A percentile compares a stretch with the other conserved stretches of the same genome.
Evolutionary conservation across 2,797 vertebrate species (phyloP).

Genomic region (Caiman crocodilus): DNA sequence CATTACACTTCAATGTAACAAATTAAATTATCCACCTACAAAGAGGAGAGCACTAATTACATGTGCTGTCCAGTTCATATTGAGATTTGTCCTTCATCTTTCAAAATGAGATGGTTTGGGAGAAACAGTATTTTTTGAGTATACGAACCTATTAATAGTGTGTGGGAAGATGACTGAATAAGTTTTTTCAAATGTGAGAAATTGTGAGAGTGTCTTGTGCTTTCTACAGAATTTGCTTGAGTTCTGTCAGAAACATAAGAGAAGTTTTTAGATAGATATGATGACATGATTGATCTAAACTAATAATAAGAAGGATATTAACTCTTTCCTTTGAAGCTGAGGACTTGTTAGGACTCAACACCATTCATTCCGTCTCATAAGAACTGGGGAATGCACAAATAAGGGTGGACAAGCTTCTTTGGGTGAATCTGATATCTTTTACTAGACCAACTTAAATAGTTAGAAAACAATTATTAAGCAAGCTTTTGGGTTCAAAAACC

Average conservation of each 20-base stretch:
- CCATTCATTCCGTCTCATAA: neutral
- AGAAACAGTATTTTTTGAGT: neutral
- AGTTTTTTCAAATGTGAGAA: constrained; percentile 1
- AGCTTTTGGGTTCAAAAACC: no score
- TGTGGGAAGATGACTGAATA: neutral
- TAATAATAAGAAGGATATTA: no score
- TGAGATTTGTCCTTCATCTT: constrained; percentile 41
- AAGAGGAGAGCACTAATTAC: constrained; percentile 29
- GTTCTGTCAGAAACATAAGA: neutral
- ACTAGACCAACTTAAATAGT: no score
- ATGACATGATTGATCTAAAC: neutral
- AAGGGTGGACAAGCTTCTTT: neutral
- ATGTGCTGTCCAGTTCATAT: constrained; percentile 30
- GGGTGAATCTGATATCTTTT: no score
- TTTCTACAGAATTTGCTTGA: neutral
- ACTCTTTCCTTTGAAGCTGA: neutral
- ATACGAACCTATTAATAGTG: neutral
- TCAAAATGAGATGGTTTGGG: constrained; percentile 6
- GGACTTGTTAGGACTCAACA: neutral
- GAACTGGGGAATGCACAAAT: neutral
- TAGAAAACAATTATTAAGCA: no score
- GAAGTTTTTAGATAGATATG: neutral
- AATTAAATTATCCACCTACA: neutral
- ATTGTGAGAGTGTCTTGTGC: neutral
- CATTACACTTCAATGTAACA: neutral